Base-by-base conservation (phyloP, 1,140 invertebrate species). In the Apolygus lucorum region DNA sequence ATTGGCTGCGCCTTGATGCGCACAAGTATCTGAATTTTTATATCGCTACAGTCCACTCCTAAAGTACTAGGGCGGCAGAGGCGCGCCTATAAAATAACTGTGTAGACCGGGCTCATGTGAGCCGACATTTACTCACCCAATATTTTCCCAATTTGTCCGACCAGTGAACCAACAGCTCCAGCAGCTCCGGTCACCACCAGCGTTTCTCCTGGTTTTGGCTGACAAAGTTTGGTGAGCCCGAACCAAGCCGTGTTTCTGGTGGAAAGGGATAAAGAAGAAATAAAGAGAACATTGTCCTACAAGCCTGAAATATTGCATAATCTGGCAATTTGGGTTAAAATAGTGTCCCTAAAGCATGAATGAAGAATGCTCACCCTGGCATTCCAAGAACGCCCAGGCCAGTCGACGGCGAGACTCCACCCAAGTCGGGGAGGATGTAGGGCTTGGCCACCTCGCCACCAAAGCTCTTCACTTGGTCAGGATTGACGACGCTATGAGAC, bases 131-230 rank as follows among this genome's bases (percentile, higher is more conserved):
- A 63, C 28, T 63, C 71, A 78, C 83, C 83, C 76, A 85, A 81
- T 59, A 87, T 84, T 78, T 88, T 89, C 1, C 83, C 88, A 68
- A 90, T 88, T 79, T 90, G 88, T n/a, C 87, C 88, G 2, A 90
- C 88, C 52, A 85, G 79, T 71, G 81, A 85, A 2, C 88, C 88
- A n/a, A 90, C 87, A 28, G 87, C 87, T 27, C 88, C 85, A 25
- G 82, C 85, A 13, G 86, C 85, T 26, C 82, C 82, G 14, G 81
- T 84, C 2, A 91, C 82, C 1, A 89, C 84, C 0, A 90, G 81
- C 1, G 83, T 85, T 73, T 90, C 87, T 22, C 87, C 87, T 17
- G 78, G 62, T 78, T 88, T 84, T 1, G 88, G 88, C 27, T 86
- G 74, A 70, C 87, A 89, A 28, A 88, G 78, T 72, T 88, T 82